Evolutionary conservation across 2,113 vertebrate genomes (phyloP).

Genomic region (Atractosteus spatula): DNA sequence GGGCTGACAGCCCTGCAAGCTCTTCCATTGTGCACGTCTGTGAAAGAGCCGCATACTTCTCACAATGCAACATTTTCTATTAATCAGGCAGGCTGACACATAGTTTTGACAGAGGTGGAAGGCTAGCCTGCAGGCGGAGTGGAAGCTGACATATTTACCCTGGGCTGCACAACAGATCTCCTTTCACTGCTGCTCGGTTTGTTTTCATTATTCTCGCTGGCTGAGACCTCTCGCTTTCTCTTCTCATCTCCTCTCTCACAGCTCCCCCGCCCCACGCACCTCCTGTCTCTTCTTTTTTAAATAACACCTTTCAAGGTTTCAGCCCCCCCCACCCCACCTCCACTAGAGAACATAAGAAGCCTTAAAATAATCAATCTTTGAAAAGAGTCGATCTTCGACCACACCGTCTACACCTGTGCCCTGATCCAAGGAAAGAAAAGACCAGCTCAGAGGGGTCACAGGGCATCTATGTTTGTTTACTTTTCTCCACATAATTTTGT

Average conservation of each 20-base stretch:
- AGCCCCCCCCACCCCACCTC: background rate
- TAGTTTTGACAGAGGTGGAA: slow-evolving; percentile 34
- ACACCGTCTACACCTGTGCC: slow-evolving; percentile 2
- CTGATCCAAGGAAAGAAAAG: slow-evolving; percentile 9
- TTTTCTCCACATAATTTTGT: slow-evolving; percentile 9
- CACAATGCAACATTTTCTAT: slow-evolving; percentile 17
- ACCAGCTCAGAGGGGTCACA: background rate
- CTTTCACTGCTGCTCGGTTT: slow-evolving; percentile 34
- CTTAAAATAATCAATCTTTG: slow-evolving; percentile 17
- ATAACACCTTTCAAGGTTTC: slow-evolving; percentile 12
- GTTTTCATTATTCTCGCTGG: slow-evolving; percentile 33
- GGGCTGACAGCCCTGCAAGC: slow-evolving; percentile 9
- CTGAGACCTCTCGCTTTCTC: slow-evolving; percentile 22
- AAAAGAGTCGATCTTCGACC: slow-evolving; percentile 3
- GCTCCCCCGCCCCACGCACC: background rate
- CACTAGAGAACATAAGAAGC: background rate
- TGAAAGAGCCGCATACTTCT: slow-evolving; percentile 16
- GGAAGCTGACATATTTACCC: slow-evolving; percentile 31
- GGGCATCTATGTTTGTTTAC: slow-evolving; percentile 10
- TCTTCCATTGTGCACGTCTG: background rate
- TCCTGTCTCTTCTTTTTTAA: slow-evolving; percentile 17
- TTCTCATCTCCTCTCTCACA: slow-evolving; percentile 9
- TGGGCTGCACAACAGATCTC: slow-evolving; percentile 30
- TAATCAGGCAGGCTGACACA: slow-evolving; percentile 19
- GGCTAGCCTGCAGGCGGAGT: slow-evolving; percentile 33